Evolutionary conservation across 1,140 invertebrate genomes (phyloP), one percentile per base, ranked within the genome.

Genomic region (Macrobrachium rosenbergii): DNA sequence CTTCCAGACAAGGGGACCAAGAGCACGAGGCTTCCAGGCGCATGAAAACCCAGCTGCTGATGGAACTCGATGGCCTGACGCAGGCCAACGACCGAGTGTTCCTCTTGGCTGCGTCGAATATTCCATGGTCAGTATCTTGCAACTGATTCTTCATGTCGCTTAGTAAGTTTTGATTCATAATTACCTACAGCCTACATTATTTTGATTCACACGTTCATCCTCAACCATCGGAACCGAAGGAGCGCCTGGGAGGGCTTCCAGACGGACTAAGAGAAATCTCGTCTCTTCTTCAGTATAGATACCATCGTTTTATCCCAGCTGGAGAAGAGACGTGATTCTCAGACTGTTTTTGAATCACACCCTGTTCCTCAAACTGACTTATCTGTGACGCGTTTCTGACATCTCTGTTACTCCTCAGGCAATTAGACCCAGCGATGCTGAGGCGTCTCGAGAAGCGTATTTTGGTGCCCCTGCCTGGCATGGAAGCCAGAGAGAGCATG

Each of bases 401-500:
- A 59, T 64, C 23, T 62, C n/a, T 45, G 16, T 79, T 62, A 75
- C 79, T 80, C 89, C 90, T 62, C 90, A 96, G 96, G 96, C 96
- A 97, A 91, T 94, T 98, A 84, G 98, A 99, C 91, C 93, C 95
- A 89, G 97, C 98, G 0, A 95, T 99, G 90, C 91, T 99, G 62
- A 92, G 98, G 76, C 93, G 98, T 78, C 94, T 99, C 73, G 98
- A 99, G 90, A 98, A 98, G 91, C 93, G 96, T 82, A 95, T 99
- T 84, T 92, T 96, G 43, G 95, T 98, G 6, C 94, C 95, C 60
- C 91, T 98, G 80, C 97, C 97, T 0, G 94, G 95, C 81, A 90
- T 90, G 21, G 92, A 93, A 52, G 94, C 95, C 14, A 92, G 97
- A 11, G 90, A 92, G 37, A 92, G 94, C 82, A 94, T 98, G 90